phyloP scores from a whole-genome alignment of 2,797 vertebrate species.

The Acridotheres tristis region DNA sequence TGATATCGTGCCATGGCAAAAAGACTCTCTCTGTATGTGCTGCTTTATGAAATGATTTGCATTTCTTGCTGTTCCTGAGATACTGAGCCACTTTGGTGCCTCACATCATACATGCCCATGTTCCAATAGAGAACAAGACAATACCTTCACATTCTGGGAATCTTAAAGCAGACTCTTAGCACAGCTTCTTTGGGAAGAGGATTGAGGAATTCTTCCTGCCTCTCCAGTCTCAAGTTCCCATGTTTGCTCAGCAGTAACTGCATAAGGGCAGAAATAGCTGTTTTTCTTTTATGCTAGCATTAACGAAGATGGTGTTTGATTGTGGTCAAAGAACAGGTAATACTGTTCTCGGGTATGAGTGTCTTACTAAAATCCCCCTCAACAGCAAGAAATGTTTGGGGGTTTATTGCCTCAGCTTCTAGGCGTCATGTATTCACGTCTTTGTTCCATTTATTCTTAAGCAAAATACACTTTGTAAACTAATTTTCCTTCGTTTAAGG shows the following conservation, averaged over 20 bases:
- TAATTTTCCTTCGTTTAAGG: not conserved
- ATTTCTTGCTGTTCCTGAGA: not conserved
- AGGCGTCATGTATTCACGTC: not conserved
- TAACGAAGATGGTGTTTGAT: not conserved
- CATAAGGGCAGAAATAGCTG: not conserved
- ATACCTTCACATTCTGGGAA: not conserved
- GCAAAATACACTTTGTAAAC: not conserved
- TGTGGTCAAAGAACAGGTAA: not conserved
- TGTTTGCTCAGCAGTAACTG: not conserved
- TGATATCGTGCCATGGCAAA: rapidly evolving
- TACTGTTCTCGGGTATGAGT: not conserved
- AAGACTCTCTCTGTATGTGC: not conserved
- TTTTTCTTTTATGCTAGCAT: not conserved
- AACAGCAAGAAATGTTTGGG: not conserved
- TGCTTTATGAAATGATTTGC: not conserved
- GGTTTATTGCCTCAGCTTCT: rapidly evolving
- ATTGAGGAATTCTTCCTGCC: not conserved
- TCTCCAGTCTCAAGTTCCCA: not conserved
- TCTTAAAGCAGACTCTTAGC: not conserved
- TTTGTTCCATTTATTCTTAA: not conserved
- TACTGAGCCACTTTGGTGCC: not conserved
- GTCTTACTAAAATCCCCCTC: not conserved
- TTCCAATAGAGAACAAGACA: not conserved
- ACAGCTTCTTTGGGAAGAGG: not conserved
- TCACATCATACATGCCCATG: not conserved